These are phyloP conservation scores for Clarias pachynema DNA, from an alignment of 2,797 vertebrate genomes.

Conservation along the genomic window DNA sequence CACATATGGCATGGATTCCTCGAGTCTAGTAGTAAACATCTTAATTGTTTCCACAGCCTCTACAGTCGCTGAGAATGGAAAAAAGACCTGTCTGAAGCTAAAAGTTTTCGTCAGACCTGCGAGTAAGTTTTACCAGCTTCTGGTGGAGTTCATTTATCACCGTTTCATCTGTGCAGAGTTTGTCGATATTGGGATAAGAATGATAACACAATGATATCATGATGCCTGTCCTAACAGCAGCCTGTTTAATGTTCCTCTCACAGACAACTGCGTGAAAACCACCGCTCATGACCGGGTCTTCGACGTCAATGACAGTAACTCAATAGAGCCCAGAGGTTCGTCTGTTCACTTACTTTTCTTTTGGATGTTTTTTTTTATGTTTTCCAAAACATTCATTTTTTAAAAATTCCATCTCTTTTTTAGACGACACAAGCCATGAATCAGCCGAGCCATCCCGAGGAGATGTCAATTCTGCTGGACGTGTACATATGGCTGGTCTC, in stretches of 20 bases:
- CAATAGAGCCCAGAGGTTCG: conserved; percentile 98
- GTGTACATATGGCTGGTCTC: conserved; percentile 75
- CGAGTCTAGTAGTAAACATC: conserved; percentile 48
- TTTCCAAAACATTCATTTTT: background rate
- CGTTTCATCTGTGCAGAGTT: conserved; percentile 20
- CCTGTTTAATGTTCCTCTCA: conserved; percentile 81
- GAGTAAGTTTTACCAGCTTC: conserved; percentile 81
- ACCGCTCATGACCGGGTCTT: conserved; percentile 92
- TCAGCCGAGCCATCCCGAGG: conserved; percentile 92
- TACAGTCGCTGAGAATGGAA: conserved; percentile 87
- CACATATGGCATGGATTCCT: conserved; percentile 23
- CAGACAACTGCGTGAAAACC: conserved; percentile 99
- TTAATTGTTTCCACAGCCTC: conserved; percentile 80
- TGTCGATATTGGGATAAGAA: conserved; percentile 22
- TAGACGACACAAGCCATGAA: conserved; percentile 95
- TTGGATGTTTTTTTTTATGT: background rate
- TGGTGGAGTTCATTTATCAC: background rate
- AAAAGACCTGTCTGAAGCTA: conserved; percentile 90
- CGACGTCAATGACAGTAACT: conserved; percentile 97
- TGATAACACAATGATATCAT: conserved; percentile 29
- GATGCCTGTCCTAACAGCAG: conserved; percentile 30
- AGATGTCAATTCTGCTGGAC: conserved; percentile 81
- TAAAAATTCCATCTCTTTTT: conserved; percentile 45
- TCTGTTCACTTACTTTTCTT: conserved; percentile 66
- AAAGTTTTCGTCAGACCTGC: conserved; percentile 95